Percentiles rank a stretch among this genome's conserved stretches.
These are phyloP conservation scores for Tinamus guttatus DNA, from an alignment of 2,113 vertebrate genomes.

Conservation along the genomic window DNA sequence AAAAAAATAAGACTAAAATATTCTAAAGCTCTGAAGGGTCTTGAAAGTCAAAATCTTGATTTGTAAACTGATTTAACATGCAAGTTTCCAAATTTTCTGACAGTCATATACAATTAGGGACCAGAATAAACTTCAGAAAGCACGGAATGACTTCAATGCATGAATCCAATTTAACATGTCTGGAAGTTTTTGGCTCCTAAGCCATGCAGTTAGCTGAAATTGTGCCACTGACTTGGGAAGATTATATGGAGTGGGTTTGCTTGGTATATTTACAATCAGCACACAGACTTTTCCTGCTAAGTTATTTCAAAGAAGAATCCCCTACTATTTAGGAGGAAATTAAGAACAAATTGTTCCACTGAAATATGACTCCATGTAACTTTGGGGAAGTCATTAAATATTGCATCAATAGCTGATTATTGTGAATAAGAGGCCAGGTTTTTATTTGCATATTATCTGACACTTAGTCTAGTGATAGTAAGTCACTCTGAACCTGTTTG, in stretches of 20 bases:
- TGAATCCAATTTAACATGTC: neutral
- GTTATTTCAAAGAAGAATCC: neutral
- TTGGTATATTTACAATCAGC: neutral
- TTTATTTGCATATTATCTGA: neutral
- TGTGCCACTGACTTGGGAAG: neutral
- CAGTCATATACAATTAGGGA: neutral
- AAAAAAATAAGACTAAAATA: neutral
- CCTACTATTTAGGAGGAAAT: slow-evolving; percentile 24
- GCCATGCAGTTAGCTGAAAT: too few species aligned
- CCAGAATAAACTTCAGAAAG: neutral
- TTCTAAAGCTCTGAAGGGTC: neutral
- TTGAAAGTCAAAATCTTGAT: neutral
- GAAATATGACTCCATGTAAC: slow-evolving; percentile 27
- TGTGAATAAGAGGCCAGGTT: neutral
- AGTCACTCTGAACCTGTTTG: neutral
- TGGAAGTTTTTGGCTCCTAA: neutral
- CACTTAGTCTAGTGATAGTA: neutral
- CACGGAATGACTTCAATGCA: too few species aligned
- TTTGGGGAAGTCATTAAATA: slow-evolving; percentile 25
- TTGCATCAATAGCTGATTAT: neutral
- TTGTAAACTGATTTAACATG: neutral
- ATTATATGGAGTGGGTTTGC: neutral
- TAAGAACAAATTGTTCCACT: neutral
- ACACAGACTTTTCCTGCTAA: neutral
- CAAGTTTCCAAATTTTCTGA: neutral